Base-by-base conservation (phyloP, 1,140 invertebrate genomes). In the Epicauta chinensis region DNA sequence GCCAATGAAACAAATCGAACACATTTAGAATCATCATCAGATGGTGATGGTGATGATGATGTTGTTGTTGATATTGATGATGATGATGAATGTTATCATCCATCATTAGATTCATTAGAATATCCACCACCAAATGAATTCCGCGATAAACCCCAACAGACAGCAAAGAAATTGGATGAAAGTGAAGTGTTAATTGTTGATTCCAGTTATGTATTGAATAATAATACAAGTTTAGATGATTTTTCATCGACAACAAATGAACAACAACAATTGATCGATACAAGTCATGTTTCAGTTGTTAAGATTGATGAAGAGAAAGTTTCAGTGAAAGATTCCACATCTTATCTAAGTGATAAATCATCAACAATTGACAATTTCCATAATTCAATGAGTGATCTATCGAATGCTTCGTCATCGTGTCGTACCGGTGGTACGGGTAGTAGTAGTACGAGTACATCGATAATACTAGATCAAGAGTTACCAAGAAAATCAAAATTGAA, bases 261-360 rank as follows among this genome's bases (percentile, higher is more conserved):
- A 0, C 51, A 63, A 0, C 51, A 63, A n/a, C 50, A 65, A 13
- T 54, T 71, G 6, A n/a, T 34, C 58, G 89, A 85, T 52, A 89
- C 84, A 53, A 91, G 87, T 70, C 89, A 93, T 66, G 87, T 93
- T 17, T 93, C 89, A 2, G 90, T 93, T 17, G 89, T 93, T 17
- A 90, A 87, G 4, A 89, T 93, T 1, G 89, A 89, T 49, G 86
- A 89, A 55, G 83, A 87, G 56, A 76, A 77, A 55, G 81, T 86
- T 12, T 77, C 79, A 56, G 85, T 87, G 3, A 83, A 84, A 49
- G 84, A 88, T 66, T 81, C 80, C 17, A 68, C 65, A 0, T 76
- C 75, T 3, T 69, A 73, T 31, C 51, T 71, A 32, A 71, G 67
- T 31, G 72, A 71, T 37, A 66, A 66, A 30, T 68, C 62, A 9